A percentile compares a stretch with the other conserved stretches of the same genome.
Evolutionary conservation across 2,113 vertebrate genomes (phyloP).

Genomic region (Vulpes lagopus): DNA sequence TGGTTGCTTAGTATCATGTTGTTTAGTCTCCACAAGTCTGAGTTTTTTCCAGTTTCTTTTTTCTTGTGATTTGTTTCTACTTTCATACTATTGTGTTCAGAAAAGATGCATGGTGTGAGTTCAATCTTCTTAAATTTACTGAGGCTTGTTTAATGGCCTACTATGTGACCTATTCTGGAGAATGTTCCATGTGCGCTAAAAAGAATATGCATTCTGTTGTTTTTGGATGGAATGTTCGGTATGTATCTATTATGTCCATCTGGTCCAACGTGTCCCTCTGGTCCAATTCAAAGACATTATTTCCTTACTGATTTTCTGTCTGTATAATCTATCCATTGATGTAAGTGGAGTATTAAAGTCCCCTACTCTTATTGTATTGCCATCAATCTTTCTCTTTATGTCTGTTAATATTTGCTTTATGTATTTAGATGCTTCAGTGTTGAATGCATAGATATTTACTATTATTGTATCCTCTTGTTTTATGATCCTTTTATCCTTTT

Average conservation of each 20-base stretch:
- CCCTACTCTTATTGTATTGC: neutral
- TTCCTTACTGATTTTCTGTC: neutral
- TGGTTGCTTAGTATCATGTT: neutral
- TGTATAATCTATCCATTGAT: neutral
- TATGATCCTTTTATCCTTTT: neutral
- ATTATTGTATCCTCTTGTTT: neutral
- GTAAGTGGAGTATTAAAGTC: neutral
- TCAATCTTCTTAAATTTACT: neutral
- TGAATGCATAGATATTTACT: neutral
- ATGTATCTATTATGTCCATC: neutral
- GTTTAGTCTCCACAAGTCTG: neutral
- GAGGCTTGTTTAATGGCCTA: neutral
- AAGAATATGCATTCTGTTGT: neutral
- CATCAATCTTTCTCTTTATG: neutral
- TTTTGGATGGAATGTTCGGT: neutral
- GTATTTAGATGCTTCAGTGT: neutral
- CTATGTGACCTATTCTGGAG: neutral
- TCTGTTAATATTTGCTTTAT: neutral
- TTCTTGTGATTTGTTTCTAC: neutral
- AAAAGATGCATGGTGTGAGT: neutral
- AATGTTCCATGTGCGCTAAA: neutral
- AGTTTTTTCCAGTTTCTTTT: neutral
- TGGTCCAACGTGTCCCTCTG: neutral
- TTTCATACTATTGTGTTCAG: neutral
- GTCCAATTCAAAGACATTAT: neutral